These are phyloP conservation scores for Tridacna crocea DNA, from an alignment of 2,888 invertebrate species.

Conservation along the genomic window DNA sequence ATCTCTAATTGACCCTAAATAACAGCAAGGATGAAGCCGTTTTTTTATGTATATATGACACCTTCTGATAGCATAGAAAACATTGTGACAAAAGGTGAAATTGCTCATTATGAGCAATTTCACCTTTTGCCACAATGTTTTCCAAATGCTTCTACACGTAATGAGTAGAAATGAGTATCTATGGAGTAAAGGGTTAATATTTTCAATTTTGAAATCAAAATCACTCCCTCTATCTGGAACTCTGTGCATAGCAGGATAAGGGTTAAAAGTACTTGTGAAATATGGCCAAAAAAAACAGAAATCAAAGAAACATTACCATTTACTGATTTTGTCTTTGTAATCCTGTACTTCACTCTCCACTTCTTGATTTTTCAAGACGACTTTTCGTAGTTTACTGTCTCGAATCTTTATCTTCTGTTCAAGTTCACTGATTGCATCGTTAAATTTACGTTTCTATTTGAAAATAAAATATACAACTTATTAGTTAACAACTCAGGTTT, in stretches of 20 bases:
- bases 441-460: conserved; percentile 62
- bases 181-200: no score
- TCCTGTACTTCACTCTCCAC: conserved; percentile 81
- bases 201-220: no score
- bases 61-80: no score
- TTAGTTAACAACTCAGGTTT: neutral
- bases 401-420: conserved; percentile 64
- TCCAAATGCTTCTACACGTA: neutral
- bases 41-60: no score
- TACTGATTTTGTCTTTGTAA: conserved; percentile 73
- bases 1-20: no score
- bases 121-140: neutral
- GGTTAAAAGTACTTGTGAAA: neutral
- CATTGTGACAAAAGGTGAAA: no score
- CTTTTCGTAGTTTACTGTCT: conserved; percentile 68
- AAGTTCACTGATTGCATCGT: conserved; percentile 59
- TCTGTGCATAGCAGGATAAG: no score
- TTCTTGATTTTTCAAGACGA: conserved; percentile 75
- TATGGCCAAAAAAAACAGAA: neutral
- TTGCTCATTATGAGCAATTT: neutral
- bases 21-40: no score
- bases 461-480: neutral
- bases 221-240: no score
- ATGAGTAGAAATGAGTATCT: no score
- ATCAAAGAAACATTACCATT: conserved; percentile 71